Evolutionary conservation across 2,113 vertebrate genomes (phyloP).

Genomic region (Vicugna pacos): DNA sequence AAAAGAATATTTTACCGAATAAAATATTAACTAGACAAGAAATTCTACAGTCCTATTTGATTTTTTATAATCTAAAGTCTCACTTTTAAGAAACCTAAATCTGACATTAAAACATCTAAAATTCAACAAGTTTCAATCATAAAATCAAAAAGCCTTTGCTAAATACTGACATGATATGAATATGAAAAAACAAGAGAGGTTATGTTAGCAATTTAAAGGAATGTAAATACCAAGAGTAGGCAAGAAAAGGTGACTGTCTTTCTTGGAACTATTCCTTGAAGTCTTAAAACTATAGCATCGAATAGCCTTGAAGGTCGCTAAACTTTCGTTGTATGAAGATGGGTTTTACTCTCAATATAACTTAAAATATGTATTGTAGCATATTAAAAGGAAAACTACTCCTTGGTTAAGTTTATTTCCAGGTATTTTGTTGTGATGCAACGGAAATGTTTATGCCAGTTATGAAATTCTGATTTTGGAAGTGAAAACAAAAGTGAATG

Average conservation of each 20-base stretch:
- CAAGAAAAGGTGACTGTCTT: not conserved
- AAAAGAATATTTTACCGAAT: too few relatives aligned
- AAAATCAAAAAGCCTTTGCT: slow-evolving; percentile 25
- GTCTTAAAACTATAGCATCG: slow-evolving; percentile 25
- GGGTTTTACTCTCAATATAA: slow-evolving; percentile 22
- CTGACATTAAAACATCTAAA: slow-evolving; percentile 15
- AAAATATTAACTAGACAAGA: not conserved
- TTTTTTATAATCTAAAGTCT: not conserved
- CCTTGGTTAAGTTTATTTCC: too few relatives aligned
- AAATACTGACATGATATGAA: not conserved
- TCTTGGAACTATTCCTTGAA: not conserved
- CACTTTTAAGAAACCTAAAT: slow-evolving; percentile 46
- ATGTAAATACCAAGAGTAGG: slow-evolving; percentile 22
- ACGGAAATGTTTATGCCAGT: too few relatives aligned
- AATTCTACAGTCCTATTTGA: not conserved
- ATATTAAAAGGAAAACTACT: not conserved
- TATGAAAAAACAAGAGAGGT: not conserved
- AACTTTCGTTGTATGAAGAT: not conserved
- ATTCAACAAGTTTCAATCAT: slow-evolving; percentile 20
- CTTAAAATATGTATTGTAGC: not conserved
- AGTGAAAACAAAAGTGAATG: too few relatives aligned
- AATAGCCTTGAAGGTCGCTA: slow-evolving; percentile 27
- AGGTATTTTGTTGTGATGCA: too few relatives aligned
- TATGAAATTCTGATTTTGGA: too few relatives aligned
- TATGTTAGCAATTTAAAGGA: slow-evolving; percentile 14